Base-by-base conservation (phyloP, 2,113 vertebrate species). In the Mormyrus iriodes region DNA sequence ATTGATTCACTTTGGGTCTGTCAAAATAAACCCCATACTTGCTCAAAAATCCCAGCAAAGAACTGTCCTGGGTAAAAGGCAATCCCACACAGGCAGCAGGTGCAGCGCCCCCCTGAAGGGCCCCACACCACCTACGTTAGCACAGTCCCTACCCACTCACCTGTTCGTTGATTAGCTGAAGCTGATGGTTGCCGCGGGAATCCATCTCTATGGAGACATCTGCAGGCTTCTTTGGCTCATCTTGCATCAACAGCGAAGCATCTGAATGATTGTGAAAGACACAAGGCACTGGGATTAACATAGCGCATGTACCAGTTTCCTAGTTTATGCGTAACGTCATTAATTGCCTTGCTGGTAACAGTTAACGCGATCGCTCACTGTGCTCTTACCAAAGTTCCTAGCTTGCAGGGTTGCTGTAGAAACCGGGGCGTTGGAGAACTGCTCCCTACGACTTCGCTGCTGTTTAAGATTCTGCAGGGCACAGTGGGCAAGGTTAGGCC, bases 81-180 rank as follows among this genome's bases (percentile, higher is more conserved):
- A 19, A 13, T 53, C 52, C 52, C 52, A 53, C 17, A 53, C 52
- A 53, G 52, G 19, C 61, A n/a, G 0, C 21, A 4, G n/a, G 61
- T 69, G 4, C 4, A 69, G 21, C 2, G 6, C 21, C 8, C 21
- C 4, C 61, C 61, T 3, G 61, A 27, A 24, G 61, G 24, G 3
- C 42, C 6, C 79, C 42, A 84, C 79, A 44, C 3, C 15, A 17
- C 39, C 35, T 9, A 82, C 4, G 13, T 6, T 17, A 39, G 1
- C 6, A 24, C 19, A 9, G 24, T 48, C 21, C 13, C 19, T 1
- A 3, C 39, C 76, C 15, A 15, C 85, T 49, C 27, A 98, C 97
- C 97, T 97, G 97, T 90, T 98, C 98, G 4, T 98, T 96, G 61
- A 98, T 97, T 49, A 98, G 96, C 89, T 98, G 97, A 31, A 98